These are phyloP conservation scores for Craseonycteris thonglongyai DNA, from an alignment of 2,113 vertebrate genomes.

Conservation along the genomic window DNA sequence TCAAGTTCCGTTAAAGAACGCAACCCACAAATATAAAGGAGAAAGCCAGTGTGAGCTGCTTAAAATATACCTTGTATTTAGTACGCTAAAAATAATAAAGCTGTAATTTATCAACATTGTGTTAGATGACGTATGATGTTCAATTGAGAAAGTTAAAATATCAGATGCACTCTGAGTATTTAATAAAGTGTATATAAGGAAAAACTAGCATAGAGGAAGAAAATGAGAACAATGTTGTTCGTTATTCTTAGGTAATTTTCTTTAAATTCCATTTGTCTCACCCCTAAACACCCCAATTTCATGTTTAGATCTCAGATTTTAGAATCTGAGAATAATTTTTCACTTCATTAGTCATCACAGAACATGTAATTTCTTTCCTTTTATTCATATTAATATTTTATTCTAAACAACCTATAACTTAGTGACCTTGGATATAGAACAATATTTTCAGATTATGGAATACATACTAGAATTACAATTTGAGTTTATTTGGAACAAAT, in stretches of 20 bases:
- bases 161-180: background rate
- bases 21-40: slow-evolving; percentile 12
- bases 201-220: background rate
- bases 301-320: slow-evolving; percentile 15
- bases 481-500: background rate
- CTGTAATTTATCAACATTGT: background rate
- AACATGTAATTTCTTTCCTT: background rate
- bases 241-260: background rate
- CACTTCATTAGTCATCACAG: background rate
- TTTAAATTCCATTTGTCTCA: background rate
- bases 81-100: background rate
- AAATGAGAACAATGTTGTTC: background rate
- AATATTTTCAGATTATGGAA: background rate
- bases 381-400: slow-evolving; percentile 1
- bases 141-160: background rate
- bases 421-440: background rate
- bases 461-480: background rate
- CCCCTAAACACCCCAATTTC: background rate
- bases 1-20: slow-evolving; percentile 16
- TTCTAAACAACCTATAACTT: background rate
- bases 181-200: background rate
- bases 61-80: background rate
- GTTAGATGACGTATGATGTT: background rate
- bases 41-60: background rate
- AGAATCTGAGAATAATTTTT: background rate